Base-by-base conservation (phyloP, 2,113 vertebrate genomes). In the Xiphorhynchus elegans region DNA sequence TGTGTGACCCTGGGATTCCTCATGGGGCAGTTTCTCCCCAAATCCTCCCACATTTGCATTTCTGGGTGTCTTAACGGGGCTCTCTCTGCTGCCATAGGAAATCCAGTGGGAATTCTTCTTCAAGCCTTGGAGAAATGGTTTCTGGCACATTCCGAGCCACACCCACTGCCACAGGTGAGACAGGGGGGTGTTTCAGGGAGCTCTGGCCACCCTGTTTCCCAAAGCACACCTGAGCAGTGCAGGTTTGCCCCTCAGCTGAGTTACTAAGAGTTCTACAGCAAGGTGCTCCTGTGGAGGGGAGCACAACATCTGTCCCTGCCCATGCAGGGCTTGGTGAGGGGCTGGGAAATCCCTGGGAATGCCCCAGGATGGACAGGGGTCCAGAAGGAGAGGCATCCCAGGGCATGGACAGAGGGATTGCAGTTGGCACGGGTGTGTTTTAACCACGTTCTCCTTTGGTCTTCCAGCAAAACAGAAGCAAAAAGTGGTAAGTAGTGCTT, bases 121-220 rank as follows among this genome's bases (percentile, higher is more conserved):
- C 99, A 90, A 99, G 99, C 96, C 98, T 99, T 26, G 99, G 99
- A 90, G 99, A 99, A 92, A 99, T 99, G 99, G 99, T 99, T 89
- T 99, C 99, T 53, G 99, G 99, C 75, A 99, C 99, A 1, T 99
- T 99, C 96, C 99, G 99, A 96, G 98, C 99, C 67, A 99, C 99
- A 50, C 99, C 99, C 37, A 99, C 98, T 91, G 98, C 99, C 93
- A 95, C 99, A 97, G 99, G 99, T 99, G 87, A 95, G 98, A 7
- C 62, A 81, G 49, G 23, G 35, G 24, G 78, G 78, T 73, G n/a
- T 42, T 85, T 25, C 58, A 39, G 62, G 63, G 29, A 68, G 60
- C 23, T 37, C 63, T 68, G 33, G 28, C 90, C 49, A 10, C 40
- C 74, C 60, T 62, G 1, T 33, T 95, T 64, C 37, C 49, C 39